These are phyloP conservation scores for Pseudomyrmex sp. DNA, from an alignment of 1,140 invertebrate species.

Conservation along the genomic window DNA sequence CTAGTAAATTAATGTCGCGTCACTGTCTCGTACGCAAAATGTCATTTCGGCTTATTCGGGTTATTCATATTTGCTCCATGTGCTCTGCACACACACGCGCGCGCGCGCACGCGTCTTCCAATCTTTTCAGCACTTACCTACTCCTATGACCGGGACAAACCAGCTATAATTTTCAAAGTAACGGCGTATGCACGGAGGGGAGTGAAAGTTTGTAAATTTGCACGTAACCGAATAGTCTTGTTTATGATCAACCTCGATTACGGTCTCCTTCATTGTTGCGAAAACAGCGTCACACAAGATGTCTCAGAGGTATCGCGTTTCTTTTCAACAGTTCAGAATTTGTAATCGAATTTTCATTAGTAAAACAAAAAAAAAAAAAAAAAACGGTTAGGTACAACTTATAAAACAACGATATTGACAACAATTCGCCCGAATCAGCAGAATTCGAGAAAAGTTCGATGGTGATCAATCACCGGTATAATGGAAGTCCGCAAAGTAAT, in stretches of 20 bases:
- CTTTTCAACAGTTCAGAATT: background rate
- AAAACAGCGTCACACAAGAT: conserved; percentile 31
- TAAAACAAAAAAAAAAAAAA: conserved; percentile 7
- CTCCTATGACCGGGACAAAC: conserved; percentile 12
- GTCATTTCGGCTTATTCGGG: conserved; percentile 35
- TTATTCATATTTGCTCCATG: conserved; percentile 43
- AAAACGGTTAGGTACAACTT: background rate
- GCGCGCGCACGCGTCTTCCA: background rate
- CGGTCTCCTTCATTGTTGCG: conserved; percentile 9
- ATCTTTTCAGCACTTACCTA: background rate
- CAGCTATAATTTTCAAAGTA: conserved; percentile 58
- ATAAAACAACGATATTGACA: background rate
- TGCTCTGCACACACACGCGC: too few species aligned
- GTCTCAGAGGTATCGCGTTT: conserved; percentile 23
- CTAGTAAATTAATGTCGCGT: conserved; percentile 54
- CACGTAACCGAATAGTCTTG: conserved; percentile 50
- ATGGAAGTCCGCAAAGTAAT: background rate
- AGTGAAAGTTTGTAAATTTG: conserved; percentile 55
- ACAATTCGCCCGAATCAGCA: too few species aligned
- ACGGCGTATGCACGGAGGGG: background rate
- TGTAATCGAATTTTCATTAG: conserved; percentile 21
- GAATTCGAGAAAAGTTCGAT: background rate
- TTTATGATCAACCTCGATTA: conserved; percentile 53
- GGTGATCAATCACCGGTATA: background rate
- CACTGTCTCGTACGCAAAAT: conserved; percentile 48